Percentiles rank a stretch among this genome's conserved stretches.
Conservation (phyloP, 1,140 invertebrate genomes). For the Lepidurus apus region DNA sequence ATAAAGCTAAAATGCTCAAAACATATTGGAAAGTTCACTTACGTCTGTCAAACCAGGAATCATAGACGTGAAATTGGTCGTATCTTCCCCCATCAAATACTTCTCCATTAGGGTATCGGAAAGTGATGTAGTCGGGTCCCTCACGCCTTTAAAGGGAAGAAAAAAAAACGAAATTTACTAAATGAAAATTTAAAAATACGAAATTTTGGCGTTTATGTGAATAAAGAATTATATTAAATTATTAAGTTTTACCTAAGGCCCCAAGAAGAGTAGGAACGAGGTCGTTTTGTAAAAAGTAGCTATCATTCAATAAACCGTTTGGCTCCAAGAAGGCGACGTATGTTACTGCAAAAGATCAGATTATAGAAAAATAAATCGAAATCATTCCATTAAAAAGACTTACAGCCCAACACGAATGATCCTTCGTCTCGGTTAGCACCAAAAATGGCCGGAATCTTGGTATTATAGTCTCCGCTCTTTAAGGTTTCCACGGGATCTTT, state of each 20-base stretch:
- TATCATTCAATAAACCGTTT: constrained; percentile 32
- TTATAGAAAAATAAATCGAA: background rate
- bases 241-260: constrained; percentile 23
- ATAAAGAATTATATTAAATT: background rate
- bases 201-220: too few species aligned
- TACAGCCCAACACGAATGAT: constrained; percentile 32
- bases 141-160: constrained; percentile 12
- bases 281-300: constrained; percentile 32
- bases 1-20: background rate
- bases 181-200: too few species aligned
- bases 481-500: constrained; percentile 31
- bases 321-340: constrained; percentile 32
- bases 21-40: background rate
- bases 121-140: constrained; percentile 21
- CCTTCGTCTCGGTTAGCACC: constrained; percentile 34
- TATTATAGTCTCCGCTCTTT: constrained; percentile 32
- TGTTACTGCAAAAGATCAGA: constrained; percentile 26
- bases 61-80: constrained; percentile 28
- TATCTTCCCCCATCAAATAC: constrained; percentile 27
- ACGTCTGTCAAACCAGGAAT: constrained; percentile 31
- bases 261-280: constrained; percentile 24
- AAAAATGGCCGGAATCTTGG: constrained; percentile 31
- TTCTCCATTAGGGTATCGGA: constrained; percentile 27
- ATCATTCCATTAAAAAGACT: background rate
- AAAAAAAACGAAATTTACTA: constrained; percentile 4